Evolutionary conservation across 2,113 vertebrate genomes (phyloP).

Genomic region (Apodemus sylvaticus): DNA sequence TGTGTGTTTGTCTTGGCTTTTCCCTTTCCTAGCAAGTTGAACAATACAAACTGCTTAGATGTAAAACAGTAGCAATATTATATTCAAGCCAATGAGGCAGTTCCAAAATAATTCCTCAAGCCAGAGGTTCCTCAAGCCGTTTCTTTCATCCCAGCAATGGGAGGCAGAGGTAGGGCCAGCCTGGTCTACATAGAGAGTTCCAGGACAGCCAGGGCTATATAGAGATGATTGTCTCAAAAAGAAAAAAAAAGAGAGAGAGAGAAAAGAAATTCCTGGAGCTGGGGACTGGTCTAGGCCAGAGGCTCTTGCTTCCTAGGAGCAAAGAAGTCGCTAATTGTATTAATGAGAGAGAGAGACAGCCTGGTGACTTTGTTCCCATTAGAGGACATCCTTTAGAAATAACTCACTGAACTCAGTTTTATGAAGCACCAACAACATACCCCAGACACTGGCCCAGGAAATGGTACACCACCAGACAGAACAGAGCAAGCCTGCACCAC

Average conservation of each 20-base stretch:
- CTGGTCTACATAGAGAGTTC: not conserved
- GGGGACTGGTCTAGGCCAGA: not conserved
- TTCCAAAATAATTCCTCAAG: not conserved
- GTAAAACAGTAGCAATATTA: not conserved
- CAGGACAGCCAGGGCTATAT: not conserved
- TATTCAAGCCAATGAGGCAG: not conserved
- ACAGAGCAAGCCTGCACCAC: not conserved
- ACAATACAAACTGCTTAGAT: not conserved
- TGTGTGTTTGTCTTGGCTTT: not conserved
- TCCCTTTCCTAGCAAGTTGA: not conserved
- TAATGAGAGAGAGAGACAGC: not conserved
- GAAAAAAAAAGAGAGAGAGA: not conserved
- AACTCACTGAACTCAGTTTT: conserved; percentile 51
- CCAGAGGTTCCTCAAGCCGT: no score
- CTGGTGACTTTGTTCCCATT: not conserved
- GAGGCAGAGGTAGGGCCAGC: not conserved
- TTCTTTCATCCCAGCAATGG: not conserved
- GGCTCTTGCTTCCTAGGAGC: not conserved
- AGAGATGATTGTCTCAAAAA: not conserved
- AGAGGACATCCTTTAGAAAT: conserved; percentile 36
- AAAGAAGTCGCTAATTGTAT: not conserved
- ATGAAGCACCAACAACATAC: conserved; percentile 49
- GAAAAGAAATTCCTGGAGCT: not conserved
- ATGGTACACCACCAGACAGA: conserved; percentile 13
- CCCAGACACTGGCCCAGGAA: not conserved